Evolutionary conservation across 64 coral and sea anemone species (phyloP).

Genomic region (Montipora efflorescens): DNA sequence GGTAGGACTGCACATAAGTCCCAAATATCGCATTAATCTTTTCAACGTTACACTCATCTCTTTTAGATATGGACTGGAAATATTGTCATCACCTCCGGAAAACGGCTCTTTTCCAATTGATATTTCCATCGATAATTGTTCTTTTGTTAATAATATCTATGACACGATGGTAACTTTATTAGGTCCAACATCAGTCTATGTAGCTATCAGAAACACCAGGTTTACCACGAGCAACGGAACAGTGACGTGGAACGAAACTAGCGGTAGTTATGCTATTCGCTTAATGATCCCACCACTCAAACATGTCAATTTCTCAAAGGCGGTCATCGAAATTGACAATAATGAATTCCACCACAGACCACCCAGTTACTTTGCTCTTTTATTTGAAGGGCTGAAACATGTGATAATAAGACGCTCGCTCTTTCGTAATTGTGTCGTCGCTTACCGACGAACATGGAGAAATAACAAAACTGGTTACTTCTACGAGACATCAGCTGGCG

Average conservation of each 20-base stretch:
- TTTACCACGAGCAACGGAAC: neutral
- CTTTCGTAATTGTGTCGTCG: too few relatives aligned
- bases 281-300: neutral
- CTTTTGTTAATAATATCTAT: neutral
- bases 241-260: too few relatives aligned
- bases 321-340: conserved; percentile 10
- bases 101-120: neutral
- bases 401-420: too few relatives aligned
- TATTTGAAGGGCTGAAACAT: too few relatives aligned
- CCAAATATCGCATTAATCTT: conserved; percentile 6
- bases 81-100: too few relatives aligned
- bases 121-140: neutral
- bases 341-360: neutral
- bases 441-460: too few relatives aligned
- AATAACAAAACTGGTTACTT: too few relatives aligned
- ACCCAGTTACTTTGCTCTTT: too few relatives aligned
- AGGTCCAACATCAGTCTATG: neutral
- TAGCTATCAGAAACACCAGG: neutral
- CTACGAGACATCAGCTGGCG: too few relatives aligned
- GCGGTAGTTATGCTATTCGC: neutral
- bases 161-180: neutral
- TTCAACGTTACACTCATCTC: neutral
- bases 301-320: neutral
- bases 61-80: too few relatives aligned
- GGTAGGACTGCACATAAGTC: neutral